These are phyloP conservation scores for Scaptomyza montana DNA, from an alignment of 1,140 invertebrate species.

Conservation along the genomic window DNA sequence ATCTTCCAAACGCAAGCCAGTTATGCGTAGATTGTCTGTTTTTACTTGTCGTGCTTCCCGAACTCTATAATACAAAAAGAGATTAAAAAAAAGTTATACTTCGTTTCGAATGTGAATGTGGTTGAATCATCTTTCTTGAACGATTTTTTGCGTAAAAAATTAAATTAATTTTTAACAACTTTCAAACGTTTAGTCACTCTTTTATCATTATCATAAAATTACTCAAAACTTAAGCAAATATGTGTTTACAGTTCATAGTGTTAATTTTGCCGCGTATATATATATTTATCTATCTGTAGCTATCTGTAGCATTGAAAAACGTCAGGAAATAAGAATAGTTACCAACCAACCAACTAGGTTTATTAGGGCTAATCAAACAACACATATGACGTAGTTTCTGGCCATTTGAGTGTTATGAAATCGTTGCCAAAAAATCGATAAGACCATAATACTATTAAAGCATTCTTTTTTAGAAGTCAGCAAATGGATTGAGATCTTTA, in stretches of 20 bases:
- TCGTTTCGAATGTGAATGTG: no score
- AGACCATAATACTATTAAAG: neutral
- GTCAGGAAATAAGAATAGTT: no score
- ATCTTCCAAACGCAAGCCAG: slow-evolving; percentile 87
- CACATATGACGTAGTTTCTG: slow-evolving; percentile 14
- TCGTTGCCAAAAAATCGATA: slow-evolving; percentile 1
- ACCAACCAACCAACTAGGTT: neutral
- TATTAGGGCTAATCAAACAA: neutral
- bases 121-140: no score
- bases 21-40: slow-evolving; percentile 73
- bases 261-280: neutral
- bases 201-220: neutral
- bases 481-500: slow-evolving; percentile 1
- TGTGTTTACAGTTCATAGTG: neutral
- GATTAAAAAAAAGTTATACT: neutral
- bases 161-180: no score
- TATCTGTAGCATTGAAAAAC: neutral
- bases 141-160: no score
- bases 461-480: neutral
- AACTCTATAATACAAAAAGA: slow-evolving; percentile 21
- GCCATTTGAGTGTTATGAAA: slow-evolving; percentile 24
- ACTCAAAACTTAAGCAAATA: neutral
- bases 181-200: neutral
- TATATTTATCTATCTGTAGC: neutral
- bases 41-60: neutral